These are phyloP conservation scores for Scomber scombrus DNA, from an alignment of 2,113 vertebrate genomes.

Conservation along the genomic window DNA sequence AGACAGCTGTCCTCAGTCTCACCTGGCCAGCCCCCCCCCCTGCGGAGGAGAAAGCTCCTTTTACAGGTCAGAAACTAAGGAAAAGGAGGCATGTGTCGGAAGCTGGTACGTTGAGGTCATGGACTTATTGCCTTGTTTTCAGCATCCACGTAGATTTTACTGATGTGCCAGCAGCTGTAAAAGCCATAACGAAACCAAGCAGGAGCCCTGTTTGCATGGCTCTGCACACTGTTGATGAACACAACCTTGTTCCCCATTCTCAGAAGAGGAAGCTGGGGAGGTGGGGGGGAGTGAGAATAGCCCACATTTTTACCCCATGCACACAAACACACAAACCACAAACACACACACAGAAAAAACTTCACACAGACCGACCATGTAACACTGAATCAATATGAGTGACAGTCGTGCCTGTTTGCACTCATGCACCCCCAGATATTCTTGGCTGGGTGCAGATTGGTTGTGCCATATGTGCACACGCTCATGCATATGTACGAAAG, in stretches of 20 bases:
- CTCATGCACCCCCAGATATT: slow-evolving; percentile 11
- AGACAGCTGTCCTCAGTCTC: slow-evolving; percentile 2
- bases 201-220: not conserved
- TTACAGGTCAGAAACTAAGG: slow-evolving; percentile 6
- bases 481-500: slow-evolving; percentile 26
- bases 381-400: slow-evolving; percentile 34
- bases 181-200: slow-evolving; percentile 9
- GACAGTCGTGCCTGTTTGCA: slow-evolving; percentile 47
- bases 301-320: not conserved
- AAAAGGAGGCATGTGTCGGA: not conserved
- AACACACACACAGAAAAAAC: not conserved
- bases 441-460: slow-evolving; percentile 28
- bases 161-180: slow-evolving; percentile 18
- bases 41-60: not conserved
- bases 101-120: not conserved
- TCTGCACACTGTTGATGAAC: slow-evolving; percentile 27
- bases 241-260: slow-evolving; percentile 43
- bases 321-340: not conserved
- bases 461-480: slow-evolving; percentile 17
- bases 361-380: not conserved
- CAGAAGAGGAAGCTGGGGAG: slow-evolving; percentile 45
- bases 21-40: not conserved
- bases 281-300: not conserved
- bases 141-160: slow-evolving; percentile 2
- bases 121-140: slow-evolving; percentile 28